Base-by-base conservation (phyloP, 2,797 vertebrate genomes). In the Euthynnus affinis region DNA sequence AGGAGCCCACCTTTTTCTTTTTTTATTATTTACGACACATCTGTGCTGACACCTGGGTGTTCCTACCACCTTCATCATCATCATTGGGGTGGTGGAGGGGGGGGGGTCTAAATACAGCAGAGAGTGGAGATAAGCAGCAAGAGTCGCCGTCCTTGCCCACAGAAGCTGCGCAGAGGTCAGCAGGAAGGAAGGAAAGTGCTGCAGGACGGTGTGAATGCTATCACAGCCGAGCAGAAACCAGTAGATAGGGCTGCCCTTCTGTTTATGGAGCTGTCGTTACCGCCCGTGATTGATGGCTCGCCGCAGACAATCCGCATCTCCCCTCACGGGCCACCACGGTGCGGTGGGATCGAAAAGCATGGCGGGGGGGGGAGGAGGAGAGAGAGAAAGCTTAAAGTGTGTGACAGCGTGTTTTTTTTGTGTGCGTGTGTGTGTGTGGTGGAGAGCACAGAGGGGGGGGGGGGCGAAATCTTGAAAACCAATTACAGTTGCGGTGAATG, bases 101-200 rank as follows among this genome's bases (percentile, higher is more conserved):
- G 27, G 51, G 57, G 49, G 51, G 82, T 87, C 86, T 88, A 81
- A 85, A 90, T 74, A 3, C 71, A 89, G 82, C 37, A n/a, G n/a
- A n/a, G 5, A 37, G 77, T 20, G 59, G 42, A 86, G 90, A 92
- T 90, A 92, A 90, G 89, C 81, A 72, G n/a, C n/a, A n/a, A n/a
- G 53, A 84, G 83, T 64, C 71, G n/a, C 62, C 18, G 84, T 88
- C 83, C 81, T 91, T 51, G 27, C 80, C 82, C 66, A 63, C 81
- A 13, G 71, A 87, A 85, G 69, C 77, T 74, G 84, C 44, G 85
- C 79, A 75, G 87, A 82, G 90, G 89, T 90, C 87, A 86, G 82
- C 90, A 89, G 92, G 93, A 93, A 93, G 91, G 84, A 91, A 83
- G 53, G 85, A 83, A 89, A 90, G 86, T 89, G 85, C 79, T 29